phyloP scores from a whole-genome alignment of 2,888 invertebrate species.

The Saturnia pavonia region DNA sequence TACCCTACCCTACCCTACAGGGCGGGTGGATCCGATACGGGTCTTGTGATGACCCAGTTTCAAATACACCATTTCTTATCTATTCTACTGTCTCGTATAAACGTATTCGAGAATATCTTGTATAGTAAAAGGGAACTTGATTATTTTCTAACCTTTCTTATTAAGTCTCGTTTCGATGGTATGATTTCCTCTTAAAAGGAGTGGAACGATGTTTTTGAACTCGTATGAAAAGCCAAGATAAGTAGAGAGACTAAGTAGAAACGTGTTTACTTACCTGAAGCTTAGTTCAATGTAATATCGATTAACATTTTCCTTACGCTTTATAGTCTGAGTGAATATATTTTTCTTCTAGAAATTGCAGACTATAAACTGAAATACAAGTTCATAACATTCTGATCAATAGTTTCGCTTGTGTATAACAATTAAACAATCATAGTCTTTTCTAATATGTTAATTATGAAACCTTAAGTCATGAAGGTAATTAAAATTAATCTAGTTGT shows the following conservation, averaged over 20 bases:
- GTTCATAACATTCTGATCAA: background rate
- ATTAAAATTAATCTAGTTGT: background rate
- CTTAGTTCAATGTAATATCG: conserved; percentile 12
- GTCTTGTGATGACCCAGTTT: conserved; percentile 45
- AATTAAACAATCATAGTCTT: background rate
- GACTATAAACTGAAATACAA: background rate
- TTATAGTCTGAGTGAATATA: background rate
- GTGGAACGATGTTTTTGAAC: conserved; percentile 23
- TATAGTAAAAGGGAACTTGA: conserved; percentile 26
- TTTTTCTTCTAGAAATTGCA: background rate
- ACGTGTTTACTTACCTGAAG: conserved; percentile 11
- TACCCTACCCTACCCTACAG: conserved; percentile 22
- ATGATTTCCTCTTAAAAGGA: conserved; percentile 26
- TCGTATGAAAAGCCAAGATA: conserved; percentile 16
- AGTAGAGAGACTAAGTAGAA: conserved; percentile 12
- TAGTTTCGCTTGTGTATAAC: background rate
- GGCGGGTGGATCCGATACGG: conserved; percentile 35
- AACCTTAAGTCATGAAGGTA: background rate
- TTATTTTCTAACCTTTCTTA: conserved; percentile 31
- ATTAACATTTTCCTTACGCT: background rate
- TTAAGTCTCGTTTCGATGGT: conserved; percentile 24
- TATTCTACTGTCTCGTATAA: conserved; percentile 26
- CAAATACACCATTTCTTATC: conserved; percentile 35
- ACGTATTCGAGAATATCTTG: conserved; percentile 34
- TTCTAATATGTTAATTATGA: too few species aligned